Evolutionary conservation across 2,888 invertebrate species (phyloP), one percentile per base, ranked within the genome.

Genomic region (Galerucella nymphaeae): DNA sequence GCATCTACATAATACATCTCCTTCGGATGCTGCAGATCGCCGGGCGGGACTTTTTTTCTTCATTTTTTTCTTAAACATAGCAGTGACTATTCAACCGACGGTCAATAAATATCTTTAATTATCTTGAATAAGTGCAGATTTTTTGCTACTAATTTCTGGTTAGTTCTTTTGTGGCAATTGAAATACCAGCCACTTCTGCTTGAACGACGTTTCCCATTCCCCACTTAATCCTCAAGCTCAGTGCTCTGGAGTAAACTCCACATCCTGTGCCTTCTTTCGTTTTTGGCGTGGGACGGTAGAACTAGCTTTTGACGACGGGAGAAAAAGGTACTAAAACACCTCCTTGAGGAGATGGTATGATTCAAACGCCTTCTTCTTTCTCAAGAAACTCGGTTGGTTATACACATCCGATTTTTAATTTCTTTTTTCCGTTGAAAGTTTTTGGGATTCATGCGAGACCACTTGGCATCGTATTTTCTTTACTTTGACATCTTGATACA

Each of bases 1-100:
- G 84, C 77, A 78, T 80, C 84, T 81, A 79, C 84, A 85, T 84
- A 85, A 86, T 85, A 85, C 85, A 84, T 85, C 84, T 84, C 83
- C 82, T 82, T 82, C 78, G 80, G 83, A 80, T 79, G 83, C 81
- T 82, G 81, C 69, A 69, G 69, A 55, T 69, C 69, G 79, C 79
- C 81, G 78, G 82, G 82, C 81, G 77, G 79, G 80, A 77, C 77
- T 76, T 80, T 76, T 80, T 80, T 62, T 62, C 75, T 62, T 62
- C 74, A 76, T 78, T 76, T 80, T 82, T 79, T 64, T 74, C 55
- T 45, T 57, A 23, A 14, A 18, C 18, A 9, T 23, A 14, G 10
- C 6, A 9, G 30, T 64, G 64, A 8, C 48, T 48, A 38, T 23
- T 53, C 50, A 41, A 23, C 58, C 58, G 16, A 58, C 5, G 23